A percentile compares a stretch with the other conserved stretches of the same genome.
Evolutionary conservation across 2,888 invertebrate species (phyloP).

Genomic region (Dryobota labecula): DNA sequence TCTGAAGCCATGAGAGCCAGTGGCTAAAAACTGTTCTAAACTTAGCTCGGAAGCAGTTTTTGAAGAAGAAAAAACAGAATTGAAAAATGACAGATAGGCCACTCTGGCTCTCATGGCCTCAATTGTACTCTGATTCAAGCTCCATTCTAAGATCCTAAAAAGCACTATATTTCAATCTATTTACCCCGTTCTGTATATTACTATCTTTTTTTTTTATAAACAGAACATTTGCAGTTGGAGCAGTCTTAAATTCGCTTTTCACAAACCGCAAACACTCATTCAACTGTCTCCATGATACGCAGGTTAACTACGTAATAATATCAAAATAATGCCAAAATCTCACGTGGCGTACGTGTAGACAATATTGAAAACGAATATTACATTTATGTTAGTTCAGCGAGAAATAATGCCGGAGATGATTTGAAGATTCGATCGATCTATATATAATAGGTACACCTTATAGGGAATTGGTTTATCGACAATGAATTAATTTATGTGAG

Average conservation of each 20-base stretch:
- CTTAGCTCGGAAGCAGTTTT: too few relatives aligned
- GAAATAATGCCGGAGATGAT: not conserved
- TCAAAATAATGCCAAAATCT: not conserved
- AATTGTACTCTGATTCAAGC: not conserved
- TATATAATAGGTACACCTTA: not conserved
- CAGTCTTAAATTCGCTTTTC: not conserved
- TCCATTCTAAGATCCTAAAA: not conserved
- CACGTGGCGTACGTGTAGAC: not conserved
- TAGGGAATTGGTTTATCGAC: not conserved
- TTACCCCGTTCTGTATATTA: too few relatives aligned
- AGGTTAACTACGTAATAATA: constrained; percentile 1
- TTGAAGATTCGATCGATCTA: constrained; percentile 1
- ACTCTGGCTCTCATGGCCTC: too few relatives aligned
- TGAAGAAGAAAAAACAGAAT: too few relatives aligned
- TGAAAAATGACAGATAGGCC: too few relatives aligned
- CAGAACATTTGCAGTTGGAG: not conserved
- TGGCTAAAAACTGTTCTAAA: too few relatives aligned
- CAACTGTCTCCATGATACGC: not conserved
- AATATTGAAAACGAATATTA: constrained; percentile 12
- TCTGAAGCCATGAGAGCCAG: too few relatives aligned
- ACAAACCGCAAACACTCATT: too few relatives aligned
- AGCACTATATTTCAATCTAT: not conserved
- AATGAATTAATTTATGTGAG: too few relatives aligned
- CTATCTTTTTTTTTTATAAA: not conserved
- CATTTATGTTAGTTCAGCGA: not conserved